A percentile compares a stretch with the other conserved stretches of the same genome.
phyloP scores from a whole-genome alignment of 2,888 invertebrate species.

The Nemotelus nigrinus region DNA sequence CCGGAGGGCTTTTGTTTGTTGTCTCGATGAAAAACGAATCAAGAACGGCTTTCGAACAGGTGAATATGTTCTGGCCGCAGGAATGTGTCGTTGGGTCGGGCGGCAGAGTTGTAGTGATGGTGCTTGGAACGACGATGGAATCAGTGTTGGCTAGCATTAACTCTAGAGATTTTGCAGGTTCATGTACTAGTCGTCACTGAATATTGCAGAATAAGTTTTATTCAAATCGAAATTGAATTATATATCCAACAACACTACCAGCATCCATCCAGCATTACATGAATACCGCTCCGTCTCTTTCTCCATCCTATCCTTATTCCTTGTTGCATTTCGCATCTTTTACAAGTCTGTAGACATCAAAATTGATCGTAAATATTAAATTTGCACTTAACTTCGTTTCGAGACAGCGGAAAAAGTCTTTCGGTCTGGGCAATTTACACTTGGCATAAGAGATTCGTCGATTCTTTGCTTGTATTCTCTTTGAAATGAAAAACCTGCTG shows the following conservation, averaged over 20 bases:
- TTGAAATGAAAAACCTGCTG: conserved; percentile 1
- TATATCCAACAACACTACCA: neutral
- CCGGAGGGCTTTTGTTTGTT: conserved; percentile 21
- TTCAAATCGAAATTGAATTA: too few species aligned
- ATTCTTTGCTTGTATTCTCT: neutral
- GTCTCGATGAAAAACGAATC: neutral
- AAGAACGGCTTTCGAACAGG: conserved; percentile 18
- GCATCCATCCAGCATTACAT: neutral
- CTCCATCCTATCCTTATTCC: too few species aligned
- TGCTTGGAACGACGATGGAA: too few species aligned
- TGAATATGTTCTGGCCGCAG: conserved; percentile 28
- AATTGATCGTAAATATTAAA: conserved; percentile 41
- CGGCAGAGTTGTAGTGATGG: too few species aligned
- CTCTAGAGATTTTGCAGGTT: too few species aligned
- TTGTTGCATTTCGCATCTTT: neutral
- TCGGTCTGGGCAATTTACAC: conserved; percentile 25
- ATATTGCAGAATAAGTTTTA: too few species aligned
- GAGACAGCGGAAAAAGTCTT: conserved; percentile 1
- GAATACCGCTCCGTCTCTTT: too few species aligned
- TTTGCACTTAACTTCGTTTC: conserved; percentile 34
- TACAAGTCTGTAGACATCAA: conserved; percentile 15
- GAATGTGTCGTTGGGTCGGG: neutral
- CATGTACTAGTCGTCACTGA: too few species aligned
- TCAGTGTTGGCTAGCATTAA: too few species aligned
- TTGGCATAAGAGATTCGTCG: conserved; percentile 17